These are phyloP conservation scores for Plutomurus gul DNA, from an alignment of 1,140 invertebrate genomes.

Conservation along the genomic window DNA sequence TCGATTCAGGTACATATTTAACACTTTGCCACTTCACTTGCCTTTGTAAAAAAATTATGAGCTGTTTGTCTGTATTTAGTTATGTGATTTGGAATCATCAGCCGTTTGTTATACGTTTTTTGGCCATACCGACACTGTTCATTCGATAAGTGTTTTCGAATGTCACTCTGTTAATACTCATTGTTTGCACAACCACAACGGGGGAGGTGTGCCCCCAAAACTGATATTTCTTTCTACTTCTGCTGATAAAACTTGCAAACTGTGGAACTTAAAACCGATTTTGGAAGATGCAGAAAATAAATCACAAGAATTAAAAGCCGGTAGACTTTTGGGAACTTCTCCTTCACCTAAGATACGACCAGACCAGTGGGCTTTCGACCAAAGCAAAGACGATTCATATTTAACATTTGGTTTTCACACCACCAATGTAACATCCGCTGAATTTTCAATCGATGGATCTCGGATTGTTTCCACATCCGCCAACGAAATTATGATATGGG, in stretches of 20 bases:
- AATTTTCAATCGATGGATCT: constrained; percentile 41
- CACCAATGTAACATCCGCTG: constrained; percentile 32
- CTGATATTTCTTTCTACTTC: constrained; percentile 55
- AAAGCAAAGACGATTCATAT: constrained; percentile 32
- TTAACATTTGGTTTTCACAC: constrained; percentile 47
- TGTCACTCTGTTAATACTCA: background rate
- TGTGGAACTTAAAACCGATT: constrained; percentile 59
- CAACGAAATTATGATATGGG: constrained; percentile 50
- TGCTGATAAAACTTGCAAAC: constrained; percentile 62
- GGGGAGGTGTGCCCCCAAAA: constrained; percentile 11
- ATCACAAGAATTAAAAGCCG: constrained; percentile 30
- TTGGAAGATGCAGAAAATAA: constrained; percentile 41
- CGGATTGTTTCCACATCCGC: constrained; percentile 42
- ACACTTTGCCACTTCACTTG: too few species aligned
- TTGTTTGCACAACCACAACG: background rate
- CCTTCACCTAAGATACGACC: constrained; percentile 47
- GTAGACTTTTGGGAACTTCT: constrained; percentile 26
- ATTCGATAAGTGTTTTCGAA: constrained; percentile 32
- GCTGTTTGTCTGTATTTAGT: constrained; percentile 43
- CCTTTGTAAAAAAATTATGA: background rate
- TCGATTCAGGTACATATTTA: constrained; percentile 22
- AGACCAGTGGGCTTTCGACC: constrained; percentile 31
- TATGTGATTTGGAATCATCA: constrained; percentile 53
- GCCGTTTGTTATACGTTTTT: constrained; percentile 47
- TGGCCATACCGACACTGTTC: constrained; percentile 53